Percentiles rank a stretch among this genome's conserved stretches.
phyloP scores from a whole-genome alignment of 2,113 vertebrate genomes.

The Oncorhynchus nerka region DNA sequence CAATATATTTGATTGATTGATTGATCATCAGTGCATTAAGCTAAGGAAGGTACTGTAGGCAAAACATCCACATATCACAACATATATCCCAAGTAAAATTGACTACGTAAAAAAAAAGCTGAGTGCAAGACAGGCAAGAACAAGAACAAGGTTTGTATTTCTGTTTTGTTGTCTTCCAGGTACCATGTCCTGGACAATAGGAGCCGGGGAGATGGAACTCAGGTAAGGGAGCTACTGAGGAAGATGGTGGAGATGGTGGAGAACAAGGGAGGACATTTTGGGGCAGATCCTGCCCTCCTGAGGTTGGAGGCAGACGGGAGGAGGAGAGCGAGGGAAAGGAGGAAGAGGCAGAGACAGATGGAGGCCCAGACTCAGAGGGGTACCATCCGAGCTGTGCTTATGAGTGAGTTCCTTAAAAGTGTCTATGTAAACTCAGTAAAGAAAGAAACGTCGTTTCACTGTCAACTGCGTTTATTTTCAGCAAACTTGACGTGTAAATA shows the following conservation, averaged over 20 bases:
- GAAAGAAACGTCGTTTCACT: too few species aligned
- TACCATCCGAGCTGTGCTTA: slow-evolving; percentile 63
- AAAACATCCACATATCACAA: neutral
- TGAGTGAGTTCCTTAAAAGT: slow-evolving; percentile 54
- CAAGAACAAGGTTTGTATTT: too few species aligned
- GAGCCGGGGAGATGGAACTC: slow-evolving; percentile 51
- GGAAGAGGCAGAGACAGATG: slow-evolving; percentile 74
- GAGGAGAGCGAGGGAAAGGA: slow-evolving; percentile 68
- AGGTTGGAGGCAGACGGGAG: slow-evolving; percentile 62
- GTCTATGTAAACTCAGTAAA: neutral
- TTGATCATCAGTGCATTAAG: too few species aligned
- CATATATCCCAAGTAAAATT: too few species aligned
- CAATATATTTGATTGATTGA: too few species aligned
- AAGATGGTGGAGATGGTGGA: slow-evolving; percentile 54
- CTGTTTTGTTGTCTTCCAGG: slow-evolving; percentile 14
- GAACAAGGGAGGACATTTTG: slow-evolving; percentile 33
- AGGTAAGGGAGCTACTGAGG: slow-evolving; percentile 64
- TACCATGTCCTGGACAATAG: slow-evolving; percentile 69
- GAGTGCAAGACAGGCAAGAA: too few species aligned
- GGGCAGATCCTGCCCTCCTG: slow-evolving; percentile 37
- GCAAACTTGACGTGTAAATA: too few species aligned
- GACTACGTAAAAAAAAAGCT: too few species aligned
- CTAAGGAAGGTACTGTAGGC: too few species aligned
- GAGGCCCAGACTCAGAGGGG: slow-evolving; percentile 66
- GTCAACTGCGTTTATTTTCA: too few species aligned